Conservation (phyloP, 2,888 invertebrate genomes). For the Polydrusus pterygomalis region DNA sequence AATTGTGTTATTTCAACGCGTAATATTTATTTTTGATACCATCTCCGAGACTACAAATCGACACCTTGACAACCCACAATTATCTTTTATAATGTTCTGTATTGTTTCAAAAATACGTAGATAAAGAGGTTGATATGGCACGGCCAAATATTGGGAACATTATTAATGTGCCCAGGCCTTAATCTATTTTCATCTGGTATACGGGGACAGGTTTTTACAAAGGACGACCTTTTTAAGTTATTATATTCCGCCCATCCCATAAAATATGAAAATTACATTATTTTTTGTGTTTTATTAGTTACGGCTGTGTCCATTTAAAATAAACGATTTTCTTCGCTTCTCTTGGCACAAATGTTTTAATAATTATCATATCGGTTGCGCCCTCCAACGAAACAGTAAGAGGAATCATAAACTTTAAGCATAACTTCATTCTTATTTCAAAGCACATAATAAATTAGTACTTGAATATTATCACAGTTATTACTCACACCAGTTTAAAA, state of each 20-base stretch:
- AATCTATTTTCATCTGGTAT: constrained; percentile 57
- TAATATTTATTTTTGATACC: constrained; percentile 73
- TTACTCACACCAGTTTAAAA: too few relatives aligned
- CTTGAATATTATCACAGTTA: neutral
- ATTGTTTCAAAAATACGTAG: constrained; percentile 69
- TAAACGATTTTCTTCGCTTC: constrained; percentile 39
- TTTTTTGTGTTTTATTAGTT: constrained; percentile 50
- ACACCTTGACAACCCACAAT: constrained; percentile 73
- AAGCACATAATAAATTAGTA: neutral
- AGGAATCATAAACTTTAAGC: neutral
- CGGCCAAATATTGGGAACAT: constrained; percentile 64
- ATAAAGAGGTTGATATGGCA: constrained; percentile 61
- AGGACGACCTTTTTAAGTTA: constrained; percentile 54
- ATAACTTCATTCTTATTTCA: constrained; percentile 5
- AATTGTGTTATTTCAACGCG: constrained; percentile 70
- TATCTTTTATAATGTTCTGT: constrained; percentile 71
- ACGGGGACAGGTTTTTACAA: constrained; percentile 54
- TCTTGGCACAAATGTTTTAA: constrained; percentile 31
- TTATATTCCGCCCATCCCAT: constrained; percentile 56
- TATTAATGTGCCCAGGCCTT: constrained; percentile 52
- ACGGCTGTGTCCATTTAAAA: constrained; percentile 41
- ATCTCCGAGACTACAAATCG: constrained; percentile 72
- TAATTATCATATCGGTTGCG: constrained; percentile 16
- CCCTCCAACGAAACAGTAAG: neutral
- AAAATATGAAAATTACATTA: constrained; percentile 57